Percentiles rank a stretch among this genome's conserved stretches.
phyloP scores from a whole-genome alignment of 2,888 invertebrate genomes.

The Ramazzottius varieornatus region DNA sequence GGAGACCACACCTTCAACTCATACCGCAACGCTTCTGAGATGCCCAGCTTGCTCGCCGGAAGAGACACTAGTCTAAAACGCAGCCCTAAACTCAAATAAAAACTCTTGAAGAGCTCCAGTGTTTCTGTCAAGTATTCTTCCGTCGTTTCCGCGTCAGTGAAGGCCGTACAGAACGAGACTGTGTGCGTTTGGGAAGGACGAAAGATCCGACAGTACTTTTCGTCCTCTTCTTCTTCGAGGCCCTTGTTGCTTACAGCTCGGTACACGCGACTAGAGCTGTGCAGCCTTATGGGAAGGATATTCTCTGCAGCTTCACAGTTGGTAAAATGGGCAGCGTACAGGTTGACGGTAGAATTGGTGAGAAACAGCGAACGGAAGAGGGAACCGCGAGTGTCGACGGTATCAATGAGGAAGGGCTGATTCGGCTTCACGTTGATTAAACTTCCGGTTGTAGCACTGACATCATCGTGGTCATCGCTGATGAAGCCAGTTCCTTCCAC shows the following conservation, averaged over 20 bases:
- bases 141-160: not conserved
- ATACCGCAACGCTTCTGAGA: not conserved
- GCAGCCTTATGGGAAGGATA: not conserved
- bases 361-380: not conserved
- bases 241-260: not conserved
- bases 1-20: not conserved
- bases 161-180: not conserved
- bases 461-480: not conserved
- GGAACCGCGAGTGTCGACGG: not conserved
- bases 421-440: too few relatives aligned
- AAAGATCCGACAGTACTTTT: not conserved
- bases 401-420: not conserved
- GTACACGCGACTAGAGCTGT: not conserved
- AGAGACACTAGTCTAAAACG: not conserved
- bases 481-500: not conserved
- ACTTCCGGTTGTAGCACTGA: too few relatives aligned
- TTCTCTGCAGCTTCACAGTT: not conserved
- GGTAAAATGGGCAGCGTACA: not conserved
- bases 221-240: not conserved
- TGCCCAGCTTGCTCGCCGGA: not conserved
- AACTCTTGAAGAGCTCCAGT: not conserved
- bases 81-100: not conserved
- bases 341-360: not conserved
- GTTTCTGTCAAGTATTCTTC: not conserved
- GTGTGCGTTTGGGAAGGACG: not conserved